These are phyloP conservation scores for Pipistrellus pipistrellus DNA, from an alignment of 2,797 vertebrate species.

Conservation along the genomic window DNA sequence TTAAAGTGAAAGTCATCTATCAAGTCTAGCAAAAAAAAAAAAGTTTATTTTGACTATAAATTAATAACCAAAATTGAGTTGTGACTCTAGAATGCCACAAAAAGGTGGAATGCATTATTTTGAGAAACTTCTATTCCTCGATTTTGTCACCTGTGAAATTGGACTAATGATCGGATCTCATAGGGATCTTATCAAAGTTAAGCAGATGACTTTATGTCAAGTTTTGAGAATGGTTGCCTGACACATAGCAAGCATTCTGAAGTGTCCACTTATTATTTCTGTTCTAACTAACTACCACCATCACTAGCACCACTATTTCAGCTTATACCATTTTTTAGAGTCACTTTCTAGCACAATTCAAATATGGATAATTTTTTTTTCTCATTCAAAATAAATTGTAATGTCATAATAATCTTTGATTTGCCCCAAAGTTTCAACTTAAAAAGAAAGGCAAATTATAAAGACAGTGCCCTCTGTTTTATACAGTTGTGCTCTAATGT, in stretches of 20 bases:
- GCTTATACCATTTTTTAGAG: background rate
- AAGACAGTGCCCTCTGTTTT: background rate
- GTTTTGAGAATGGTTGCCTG: background rate
- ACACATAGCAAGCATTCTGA: background rate
- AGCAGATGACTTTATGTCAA: background rate
- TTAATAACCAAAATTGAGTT: constrained; percentile 51
- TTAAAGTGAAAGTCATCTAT: constrained; percentile 58
- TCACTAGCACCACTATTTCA: background rate
- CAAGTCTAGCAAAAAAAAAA: background rate
- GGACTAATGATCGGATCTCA: background rate
- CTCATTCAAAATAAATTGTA: constrained; percentile 6
- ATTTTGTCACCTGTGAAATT: background rate
- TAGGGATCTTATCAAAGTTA: background rate
- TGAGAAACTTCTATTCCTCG: background rate
- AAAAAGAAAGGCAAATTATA: constrained; percentile 6
- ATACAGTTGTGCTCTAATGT: background rate
- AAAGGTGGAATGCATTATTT: background rate
- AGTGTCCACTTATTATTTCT: background rate
- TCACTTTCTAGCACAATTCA: background rate
- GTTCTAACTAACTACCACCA: background rate
- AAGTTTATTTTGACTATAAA: constrained; percentile 48
- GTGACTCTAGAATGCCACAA: constrained; percentile 8
- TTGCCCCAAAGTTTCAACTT: background rate
- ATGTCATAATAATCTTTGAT: background rate
- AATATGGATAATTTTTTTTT: background rate